phyloP scores from a whole-genome alignment of 2,797 vertebrate genomes.

The Apogon talboti region DNA sequence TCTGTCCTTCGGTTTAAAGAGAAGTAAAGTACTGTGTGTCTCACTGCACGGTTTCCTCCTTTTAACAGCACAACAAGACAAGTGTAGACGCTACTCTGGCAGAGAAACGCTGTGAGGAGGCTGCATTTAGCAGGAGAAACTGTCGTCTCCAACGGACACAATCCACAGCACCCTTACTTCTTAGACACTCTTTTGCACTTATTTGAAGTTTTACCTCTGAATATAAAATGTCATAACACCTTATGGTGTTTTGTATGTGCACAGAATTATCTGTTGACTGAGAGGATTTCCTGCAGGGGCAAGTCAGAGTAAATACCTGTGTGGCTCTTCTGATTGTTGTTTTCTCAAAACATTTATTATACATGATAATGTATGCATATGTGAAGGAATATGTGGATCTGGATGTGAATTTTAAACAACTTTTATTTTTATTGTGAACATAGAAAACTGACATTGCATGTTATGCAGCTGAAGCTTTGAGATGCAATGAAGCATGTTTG shows the following conservation, averaged over 20 bases:
- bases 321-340: conserved; percentile 19
- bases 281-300: conserved; percentile 11
- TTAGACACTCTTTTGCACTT: conserved; percentile 48
- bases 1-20: conserved; percentile 7
- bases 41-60: conserved; percentile 50
- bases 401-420: not conserved
- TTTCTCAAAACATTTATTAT: conserved; percentile 12
- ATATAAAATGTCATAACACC: conserved; percentile 16
- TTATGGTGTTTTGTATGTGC: conserved; percentile 35
- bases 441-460: not conserved
- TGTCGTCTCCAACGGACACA: conserved; percentile 1
- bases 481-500: not conserved
- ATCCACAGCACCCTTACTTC: not conserved
- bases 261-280: conserved; percentile 1
- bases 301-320: conserved; percentile 11
- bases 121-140: conserved; percentile 7
- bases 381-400: not conserved
- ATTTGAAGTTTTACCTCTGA: conserved; percentile 33
- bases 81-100: conserved; percentile 70
- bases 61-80: conserved; percentile 78
- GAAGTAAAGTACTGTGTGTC: conserved; percentile 19
- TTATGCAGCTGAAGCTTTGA: not conserved
- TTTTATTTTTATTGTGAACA: not conserved
- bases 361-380: not conserved
- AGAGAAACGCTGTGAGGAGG: conserved; percentile 63